Base-by-base conservation (phyloP, 2,888 invertebrate genomes). In the Alcis repandata region DNA sequence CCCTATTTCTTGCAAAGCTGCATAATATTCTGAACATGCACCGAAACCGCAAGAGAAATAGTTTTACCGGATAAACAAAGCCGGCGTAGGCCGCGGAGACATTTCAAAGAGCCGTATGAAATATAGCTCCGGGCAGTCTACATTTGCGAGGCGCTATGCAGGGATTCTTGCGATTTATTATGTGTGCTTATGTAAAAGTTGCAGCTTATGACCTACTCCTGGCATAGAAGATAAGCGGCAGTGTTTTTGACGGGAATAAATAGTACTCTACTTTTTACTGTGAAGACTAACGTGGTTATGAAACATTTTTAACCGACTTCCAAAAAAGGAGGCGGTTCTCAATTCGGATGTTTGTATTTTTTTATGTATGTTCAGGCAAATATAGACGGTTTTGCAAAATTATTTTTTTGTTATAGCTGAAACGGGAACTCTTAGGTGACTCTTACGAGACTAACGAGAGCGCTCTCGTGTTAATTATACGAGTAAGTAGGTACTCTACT, bases 51-150 rank as follows among this genome's bases (percentile, higher is more conserved):
- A 43, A 52, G 56, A 59, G 67, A 63, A 57, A 60, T 67, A 59
- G 59, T 64, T 67, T 60, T 70, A 64, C 63, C 52, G 71, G 70
- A 69, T 71, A 72, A 70, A 72, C 65, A 69, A 73, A 72, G 57
- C 59, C 9, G 59, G 60, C 58, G 62, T 66, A 66, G 73, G 73
- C 66, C 63, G 65, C 65, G 46, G 70, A 74, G 72, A 76, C 73
- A 59, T 72, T 76, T 73, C 73, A 78, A 80, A 79, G 72, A 68
- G 72, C 74, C 69, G 70, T 59, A 75, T 80, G 76, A 80, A 81
- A 81, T 77, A 83, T 78, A 64, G 68, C 78, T 70, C 32, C 69
- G 60, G 76, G 77, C 75, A 67, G 71, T 70, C 71, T 75, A 68
- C 66, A 68, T 70, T 72, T 63, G 67, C 71, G 62, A 68, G 57